Base-by-base conservation (phyloP, 2,888 invertebrate species). In the Nebria brevicollis region DNA sequence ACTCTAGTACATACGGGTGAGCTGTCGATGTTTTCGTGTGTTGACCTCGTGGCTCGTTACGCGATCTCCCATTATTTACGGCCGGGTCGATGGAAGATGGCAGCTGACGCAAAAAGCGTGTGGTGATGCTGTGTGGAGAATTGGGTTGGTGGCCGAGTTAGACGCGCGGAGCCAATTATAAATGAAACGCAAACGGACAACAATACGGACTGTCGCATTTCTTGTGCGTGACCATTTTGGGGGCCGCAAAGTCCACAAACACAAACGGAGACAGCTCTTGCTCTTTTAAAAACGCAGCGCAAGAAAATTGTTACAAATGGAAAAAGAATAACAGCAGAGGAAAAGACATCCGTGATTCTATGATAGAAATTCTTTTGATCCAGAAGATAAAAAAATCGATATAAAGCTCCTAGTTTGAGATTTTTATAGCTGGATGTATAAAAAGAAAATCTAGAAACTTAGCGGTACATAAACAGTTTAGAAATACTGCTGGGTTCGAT, bases 191-290 rank as follows among this genome's bases (percentile, higher is more conserved):
- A 54, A 54, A 54, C 54, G 54, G 54, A 85, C 84, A 85, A 86
- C 86, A 86, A 86, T 85, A 86, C 86, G 82, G 80, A 83, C 72
- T 83, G 84, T 84, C 85, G 84, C 85, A 85, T 85, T 86, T 86
- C 85, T 86, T 86, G 85, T 81, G 84, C 83, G 83, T 83, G 83
- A 83, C 86, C 86, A 85, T 85, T 86, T 86, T 85, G 83, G 86
- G 85, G 84, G 83, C 86, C 86, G 85, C 86, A 86, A 86, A 85
- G 85, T 83, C 54, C 2, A 54, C 54, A 7, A 1, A 54, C 54
- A 54, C 54, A 54, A 2, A 34, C 34, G 34, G 34, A 34, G 34
- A 3, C 54, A 7, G 54, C 54, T 54, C 54, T 13, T 13, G 54
- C 6, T 54, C 8, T 54, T 54, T 11, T 13, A 54, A 54, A 54